Base-by-base conservation (phyloP, 2,888 invertebrate species). In the Trachelus troglodyta region DNA sequence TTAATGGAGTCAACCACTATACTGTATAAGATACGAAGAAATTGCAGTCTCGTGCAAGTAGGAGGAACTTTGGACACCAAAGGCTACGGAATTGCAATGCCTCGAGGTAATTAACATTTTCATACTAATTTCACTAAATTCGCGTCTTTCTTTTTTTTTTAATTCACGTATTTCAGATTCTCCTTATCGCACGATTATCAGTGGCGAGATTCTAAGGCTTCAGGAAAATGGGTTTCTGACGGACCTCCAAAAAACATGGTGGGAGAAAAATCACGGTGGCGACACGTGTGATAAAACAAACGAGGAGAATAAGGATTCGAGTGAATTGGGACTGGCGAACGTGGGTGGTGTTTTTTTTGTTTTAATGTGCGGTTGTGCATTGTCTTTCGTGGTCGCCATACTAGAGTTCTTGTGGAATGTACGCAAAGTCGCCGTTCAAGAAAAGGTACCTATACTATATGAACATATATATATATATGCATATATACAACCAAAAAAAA, bases 1-100 rank as follows among this genome's bases (percentile, higher is more conserved):
- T 94, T 99, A 37, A 98, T 99, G 98, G 99, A 99, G 92, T 98
- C 98, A 0, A 98, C 98, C 0, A 96, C 97, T 34, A 97, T 99
- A 82, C 99, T 99, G 90, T 99, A 99, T 89, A 96, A 96, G 69
- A 96, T 97, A 75, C 97, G 98, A 90, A 93, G 97, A 82, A 96
- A 97, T 88, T 98, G 98, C 89, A 97, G 97, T 82, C 94, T 98
- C 81, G 96, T 96, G 71, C 97, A 97, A 93, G 96, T 98, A 34
- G 98, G 98, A 0, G 96, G 97, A 2, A 95, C 97, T 93, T 93
- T 98, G 75, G 98, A 98, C 91, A 97, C 96, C 12, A 98, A 98
- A 91, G 98, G 98, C 87, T 98, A 98, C 89, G 98, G 98, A 75
- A 98, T 98, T 81, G 98, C 98, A 11, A 96, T 98, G 93, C 97